A percentile compares a stretch with the other conserved stretches of the same genome.
phyloP scores from a whole-genome alignment of 2,797 vertebrate species.

The Urosaurus nigricauda region DNA sequence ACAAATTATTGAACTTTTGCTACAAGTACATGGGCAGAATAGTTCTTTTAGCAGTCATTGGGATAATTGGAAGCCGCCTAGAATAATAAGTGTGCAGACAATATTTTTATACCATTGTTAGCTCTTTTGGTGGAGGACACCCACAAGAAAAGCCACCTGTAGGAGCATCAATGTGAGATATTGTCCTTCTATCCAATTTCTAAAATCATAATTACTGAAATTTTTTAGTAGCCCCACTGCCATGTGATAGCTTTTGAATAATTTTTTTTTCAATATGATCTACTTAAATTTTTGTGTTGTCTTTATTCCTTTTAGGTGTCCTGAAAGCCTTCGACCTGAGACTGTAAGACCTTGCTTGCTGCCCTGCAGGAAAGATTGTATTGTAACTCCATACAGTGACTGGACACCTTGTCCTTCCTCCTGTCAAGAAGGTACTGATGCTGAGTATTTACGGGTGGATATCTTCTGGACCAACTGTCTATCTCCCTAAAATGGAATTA shows the following conservation, averaged over 20 bases:
- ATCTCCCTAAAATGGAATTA: not conserved
- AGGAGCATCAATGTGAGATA: not conserved
- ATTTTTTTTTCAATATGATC: conserved; percentile 27
- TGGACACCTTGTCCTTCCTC: conserved; percentile 90
- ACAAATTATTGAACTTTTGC: not conserved
- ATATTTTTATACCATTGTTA: not conserved
- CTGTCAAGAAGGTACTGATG: conserved; percentile 88
- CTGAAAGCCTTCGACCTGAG: conserved; percentile 92
- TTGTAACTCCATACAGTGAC: conserved; percentile 92
- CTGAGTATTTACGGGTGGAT: not conserved
- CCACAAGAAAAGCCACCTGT: not conserved
- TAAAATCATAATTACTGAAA: not conserved
- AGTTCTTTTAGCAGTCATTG: not conserved
- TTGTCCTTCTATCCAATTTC: not conserved
- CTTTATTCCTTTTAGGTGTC: conserved; percentile 84
- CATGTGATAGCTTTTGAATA: not conserved
- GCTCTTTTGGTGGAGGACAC: not conserved
- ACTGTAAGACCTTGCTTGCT: conserved; percentile 91
- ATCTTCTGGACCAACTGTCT: not conserved
- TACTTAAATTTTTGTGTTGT: not conserved
- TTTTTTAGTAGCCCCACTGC: too few species aligned
- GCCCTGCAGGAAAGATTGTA: conserved; percentile 94
- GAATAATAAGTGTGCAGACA: not conserved
- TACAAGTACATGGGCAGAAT: not conserved
- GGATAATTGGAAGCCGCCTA: not conserved